phyloP scores from a whole-genome alignment of 2,113 vertebrate genomes.

The Microtus richardsoni region DNA sequence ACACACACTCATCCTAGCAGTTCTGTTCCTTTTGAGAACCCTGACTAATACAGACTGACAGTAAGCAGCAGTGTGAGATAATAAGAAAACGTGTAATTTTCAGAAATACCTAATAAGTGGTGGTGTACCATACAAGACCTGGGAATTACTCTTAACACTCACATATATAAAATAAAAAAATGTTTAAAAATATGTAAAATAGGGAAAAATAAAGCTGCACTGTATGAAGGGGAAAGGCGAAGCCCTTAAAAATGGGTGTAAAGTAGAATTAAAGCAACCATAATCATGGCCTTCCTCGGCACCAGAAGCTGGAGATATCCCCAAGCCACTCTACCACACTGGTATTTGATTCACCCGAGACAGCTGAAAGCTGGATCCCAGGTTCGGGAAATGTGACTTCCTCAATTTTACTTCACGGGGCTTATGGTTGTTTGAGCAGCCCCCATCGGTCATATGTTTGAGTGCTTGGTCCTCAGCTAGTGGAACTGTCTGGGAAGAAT shows the following conservation, averaged over 20 bases:
- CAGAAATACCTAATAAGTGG: background rate
- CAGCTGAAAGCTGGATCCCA: rapidly evolving
- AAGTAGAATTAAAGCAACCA: slow-evolving; percentile 9
- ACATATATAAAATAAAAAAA: background rate
- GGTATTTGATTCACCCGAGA: background rate
- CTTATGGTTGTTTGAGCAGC: background rate
- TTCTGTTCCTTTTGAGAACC: background rate
- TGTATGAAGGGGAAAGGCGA: background rate
- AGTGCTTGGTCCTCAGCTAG: background rate
- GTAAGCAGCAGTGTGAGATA: background rate
- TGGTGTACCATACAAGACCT: background rate
- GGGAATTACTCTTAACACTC: background rate
- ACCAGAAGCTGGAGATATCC: background rate
- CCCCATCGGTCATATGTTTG: background rate
- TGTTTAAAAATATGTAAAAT: background rate
- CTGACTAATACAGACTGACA: background rate
- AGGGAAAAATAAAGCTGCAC: background rate
- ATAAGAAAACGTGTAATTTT: background rate
- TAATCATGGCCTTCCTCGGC: background rate
- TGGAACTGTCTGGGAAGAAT: background rate
- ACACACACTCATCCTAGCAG: background rate
- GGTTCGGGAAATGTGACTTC: slow-evolving; percentile 3
- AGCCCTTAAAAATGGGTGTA: background rate
- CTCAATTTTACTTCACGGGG: background rate
- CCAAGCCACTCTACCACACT: background rate